A percentile compares a stretch with the other conserved stretches of the same genome.
Conservation (phyloP, 2,797 vertebrate genomes). For the Enteromius paludinosus region DNA sequence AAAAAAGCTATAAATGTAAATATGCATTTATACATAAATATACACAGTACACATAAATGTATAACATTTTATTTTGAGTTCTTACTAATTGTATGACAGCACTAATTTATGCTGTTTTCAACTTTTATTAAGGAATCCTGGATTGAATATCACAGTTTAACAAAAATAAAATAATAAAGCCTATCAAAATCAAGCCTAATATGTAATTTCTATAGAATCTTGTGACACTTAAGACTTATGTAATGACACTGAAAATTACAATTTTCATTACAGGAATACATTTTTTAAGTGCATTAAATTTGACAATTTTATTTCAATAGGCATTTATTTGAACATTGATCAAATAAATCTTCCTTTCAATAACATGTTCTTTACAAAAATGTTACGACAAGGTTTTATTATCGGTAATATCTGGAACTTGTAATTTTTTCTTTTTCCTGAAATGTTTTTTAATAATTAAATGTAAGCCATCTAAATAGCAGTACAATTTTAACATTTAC, state of each 20-base stretch:
- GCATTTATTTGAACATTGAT: not conserved
- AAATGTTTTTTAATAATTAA: too few relatives aligned
- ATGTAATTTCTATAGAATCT: not conserved
- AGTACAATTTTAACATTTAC: not conserved
- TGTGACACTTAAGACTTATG: not conserved
- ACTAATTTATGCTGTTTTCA: not conserved
- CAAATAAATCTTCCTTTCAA: not conserved
- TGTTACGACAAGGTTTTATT: not conserved
- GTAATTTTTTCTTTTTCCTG: not conserved
- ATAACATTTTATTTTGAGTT: too few relatives aligned
- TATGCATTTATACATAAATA: too few relatives aligned
- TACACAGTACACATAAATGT: too few relatives aligned
- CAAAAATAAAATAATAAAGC: not conserved
- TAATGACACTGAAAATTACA: not conserved
- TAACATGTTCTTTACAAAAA: not conserved
- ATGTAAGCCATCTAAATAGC: not conserved
- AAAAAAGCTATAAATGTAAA: too few relatives aligned
- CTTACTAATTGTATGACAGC: too few relatives aligned
- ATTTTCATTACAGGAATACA: not conserved
- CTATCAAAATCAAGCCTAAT: not conserved
- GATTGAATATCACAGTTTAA: too few relatives aligned
- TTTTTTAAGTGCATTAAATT: not conserved
- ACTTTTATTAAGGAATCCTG: not conserved
- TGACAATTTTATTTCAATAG: not conserved
- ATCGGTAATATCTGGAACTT: not conserved